These are phyloP conservation scores for Acleris literana DNA, from an alignment of 2,888 invertebrate genomes.

Conservation along the genomic window DNA sequence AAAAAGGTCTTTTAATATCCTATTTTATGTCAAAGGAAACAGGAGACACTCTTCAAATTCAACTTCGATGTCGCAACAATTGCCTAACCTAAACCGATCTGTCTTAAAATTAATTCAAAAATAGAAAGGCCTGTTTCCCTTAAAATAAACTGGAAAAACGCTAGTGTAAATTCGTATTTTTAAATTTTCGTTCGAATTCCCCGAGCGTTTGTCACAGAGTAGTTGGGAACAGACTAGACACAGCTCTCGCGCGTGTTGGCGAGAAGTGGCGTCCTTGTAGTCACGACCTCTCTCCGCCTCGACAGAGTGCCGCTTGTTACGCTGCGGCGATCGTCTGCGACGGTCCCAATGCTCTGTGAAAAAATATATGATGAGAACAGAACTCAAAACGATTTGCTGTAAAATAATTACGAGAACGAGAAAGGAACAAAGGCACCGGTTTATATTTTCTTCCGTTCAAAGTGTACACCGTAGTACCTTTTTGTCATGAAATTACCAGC, in stretches of 20 bases:
- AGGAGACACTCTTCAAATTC: constrained; percentile 48
- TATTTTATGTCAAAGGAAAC: constrained; percentile 50
- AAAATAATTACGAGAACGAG: no score
- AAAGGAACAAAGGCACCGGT: no score
- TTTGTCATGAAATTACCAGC: no score
- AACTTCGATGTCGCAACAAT: constrained; percentile 45
- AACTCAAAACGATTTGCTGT: background rate
- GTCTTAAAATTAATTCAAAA: constrained; percentile 9
- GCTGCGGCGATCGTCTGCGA: constrained; percentile 73
- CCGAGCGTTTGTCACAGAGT: constrained; percentile 21
- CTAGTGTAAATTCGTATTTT: constrained; percentile 33
- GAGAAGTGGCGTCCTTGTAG: constrained; percentile 88
- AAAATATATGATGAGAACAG: constrained; percentile 26
- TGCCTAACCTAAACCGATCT: constrained; percentile 7
- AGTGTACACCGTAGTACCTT: no score
- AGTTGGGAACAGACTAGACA: constrained; percentile 69
- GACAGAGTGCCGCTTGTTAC: constrained; percentile 74
- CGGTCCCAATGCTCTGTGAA: constrained; percentile 69
- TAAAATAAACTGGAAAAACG: constrained; percentile 16
- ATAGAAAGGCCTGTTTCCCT: constrained; percentile 21
- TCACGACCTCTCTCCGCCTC: constrained; percentile 86
- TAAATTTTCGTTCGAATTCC: constrained; percentile 19
- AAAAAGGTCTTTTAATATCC: constrained; percentile 20
- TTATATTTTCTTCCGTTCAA: no score
- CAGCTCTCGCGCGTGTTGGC: constrained; percentile 88